These are phyloP conservation scores for Pipistrellus pygmaeus DNA, from an alignment of 2,797 vertebrate genomes.

Conservation along the genomic window DNA sequence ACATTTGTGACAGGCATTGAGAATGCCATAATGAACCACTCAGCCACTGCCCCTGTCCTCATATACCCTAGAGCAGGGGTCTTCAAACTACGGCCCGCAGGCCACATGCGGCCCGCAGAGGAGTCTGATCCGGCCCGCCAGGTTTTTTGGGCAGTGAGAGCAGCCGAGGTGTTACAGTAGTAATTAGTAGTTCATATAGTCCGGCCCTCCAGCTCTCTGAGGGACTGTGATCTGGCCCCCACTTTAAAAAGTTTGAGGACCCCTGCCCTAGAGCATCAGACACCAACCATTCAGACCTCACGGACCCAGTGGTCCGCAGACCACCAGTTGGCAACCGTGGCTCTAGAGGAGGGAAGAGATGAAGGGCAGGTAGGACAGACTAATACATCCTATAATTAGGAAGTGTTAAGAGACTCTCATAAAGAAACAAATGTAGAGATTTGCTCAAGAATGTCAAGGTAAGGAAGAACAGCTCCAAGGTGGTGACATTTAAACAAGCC, in stretches of 20 bases:
- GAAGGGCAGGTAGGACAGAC: not conserved
- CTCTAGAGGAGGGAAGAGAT: not conserved
- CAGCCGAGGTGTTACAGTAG: no score
- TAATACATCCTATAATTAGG: constrained; percentile 18
- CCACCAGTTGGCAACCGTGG: no score
- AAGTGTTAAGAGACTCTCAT: constrained; percentile 42
- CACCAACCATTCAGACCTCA: no score
- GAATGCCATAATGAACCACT: not conserved
- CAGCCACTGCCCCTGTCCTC: not conserved
- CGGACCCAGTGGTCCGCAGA: no score
- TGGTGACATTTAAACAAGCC: constrained; percentile 33
- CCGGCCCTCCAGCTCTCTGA: no score
- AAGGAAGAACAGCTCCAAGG: constrained; percentile 47
- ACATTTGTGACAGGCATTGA: not conserved
- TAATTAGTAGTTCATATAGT: no score
- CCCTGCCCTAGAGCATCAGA: not conserved
- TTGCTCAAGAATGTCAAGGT: constrained; percentile 33
- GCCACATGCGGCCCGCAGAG: no score
- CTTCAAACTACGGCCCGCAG: no score
- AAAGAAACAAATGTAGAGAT: constrained; percentile 24
- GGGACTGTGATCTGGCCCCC: no score
- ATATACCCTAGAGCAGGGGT: not conserved
- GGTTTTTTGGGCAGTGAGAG: no score
- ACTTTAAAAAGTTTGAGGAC: no score
- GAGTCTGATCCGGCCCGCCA: no score